Conservation (phyloP, 2,113 vertebrate species). For the Cryptomyrus ogoouensis region DNA sequence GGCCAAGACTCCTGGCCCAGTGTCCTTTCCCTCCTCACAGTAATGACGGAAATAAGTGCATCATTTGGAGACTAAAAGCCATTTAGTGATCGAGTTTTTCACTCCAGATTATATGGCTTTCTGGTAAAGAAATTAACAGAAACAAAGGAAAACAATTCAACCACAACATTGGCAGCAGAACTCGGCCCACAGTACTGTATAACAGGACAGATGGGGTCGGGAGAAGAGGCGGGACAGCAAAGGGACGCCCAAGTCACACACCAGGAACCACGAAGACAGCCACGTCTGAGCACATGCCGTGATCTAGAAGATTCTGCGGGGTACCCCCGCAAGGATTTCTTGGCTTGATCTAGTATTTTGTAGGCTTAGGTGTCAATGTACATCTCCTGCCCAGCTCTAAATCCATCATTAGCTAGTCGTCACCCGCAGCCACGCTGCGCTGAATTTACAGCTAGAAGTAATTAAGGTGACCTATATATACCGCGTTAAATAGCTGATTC, state of each 20-base stretch:
- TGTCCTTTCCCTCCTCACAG: neutral
- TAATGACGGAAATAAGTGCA: slow-evolving; percentile 23
- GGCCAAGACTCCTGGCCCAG: neutral
- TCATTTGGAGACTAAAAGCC: slow-evolving; percentile 18
- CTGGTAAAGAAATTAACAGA: slow-evolving; percentile 20
- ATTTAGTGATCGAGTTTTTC: slow-evolving; percentile 10
- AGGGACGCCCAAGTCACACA: neutral
- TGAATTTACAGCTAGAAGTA: neutral
- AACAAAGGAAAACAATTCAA: slow-evolving; percentile 11
- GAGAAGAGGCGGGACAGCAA: neutral
- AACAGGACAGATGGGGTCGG: neutral
- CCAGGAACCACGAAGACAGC: neutral
- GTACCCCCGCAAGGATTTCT: neutral
- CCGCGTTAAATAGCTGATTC: slow-evolving; percentile 1
- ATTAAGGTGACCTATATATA: slow-evolving; percentile 1
- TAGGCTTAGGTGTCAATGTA: neutral
- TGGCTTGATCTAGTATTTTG: neutral
- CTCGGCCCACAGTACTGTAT: neutral
- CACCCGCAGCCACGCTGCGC: neutral
- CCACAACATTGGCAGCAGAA: slow-evolving; percentile 2
- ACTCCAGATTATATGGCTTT: slow-evolving; percentile 8
- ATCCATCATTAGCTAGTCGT: neutral
- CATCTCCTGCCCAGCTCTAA: neutral
- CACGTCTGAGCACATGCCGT: neutral
- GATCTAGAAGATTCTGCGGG: neutral